Evolutionary conservation across 2,797 vertebrate species (phyloP), one percentile per base, ranked within the genome.

Genomic region (Poeciliopsis turneri): DNA sequence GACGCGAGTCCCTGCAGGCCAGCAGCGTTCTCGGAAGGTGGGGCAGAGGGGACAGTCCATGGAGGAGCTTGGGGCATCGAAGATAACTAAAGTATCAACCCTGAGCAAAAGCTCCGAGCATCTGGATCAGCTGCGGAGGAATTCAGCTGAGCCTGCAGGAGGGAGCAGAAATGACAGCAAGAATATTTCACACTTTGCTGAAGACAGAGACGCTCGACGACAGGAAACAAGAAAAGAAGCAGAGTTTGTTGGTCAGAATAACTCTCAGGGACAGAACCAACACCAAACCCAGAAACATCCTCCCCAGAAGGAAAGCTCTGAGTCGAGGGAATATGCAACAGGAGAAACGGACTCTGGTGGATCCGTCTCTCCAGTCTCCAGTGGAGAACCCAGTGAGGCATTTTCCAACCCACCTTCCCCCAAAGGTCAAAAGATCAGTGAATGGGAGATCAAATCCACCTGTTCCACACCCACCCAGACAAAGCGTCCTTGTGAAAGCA

Each of bases 21-120:
- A 92, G 74, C 91, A 84, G 20, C 78, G 2, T 0, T 79, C 87
- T 64, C 92, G 93, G 72, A 85, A 92, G 74, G 83, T 92, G 18
- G 92, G 94, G 45, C 88, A 93, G 43, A 91, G 95, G 75, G 96
- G 95, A 30, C 95, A 95, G 87, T 97, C 96, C 49, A 92, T 96
- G 96, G 95, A 96, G 88, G 96, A 97, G 78, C 90, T 95, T 0
- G 95, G 94, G 7, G 79, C 76, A 1, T 81, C 90, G 36, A 90
- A 86, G 84, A 70, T 89, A 83, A 80, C 77, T 25, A 90, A 78
- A n/a, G 78, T 92, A 1, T 84, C 80, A 0, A 83, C 86, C 47
- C 70, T 95, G 49, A 97, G 96, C 89, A 95, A 92, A 90, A 96
- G 96, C 85, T 94, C 95, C 2, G 96, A 97, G 86, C 94, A 96